Evolutionary conservation across 1,140 invertebrate species (phyloP).

Genomic region (Trissolcus basalis): DNA sequence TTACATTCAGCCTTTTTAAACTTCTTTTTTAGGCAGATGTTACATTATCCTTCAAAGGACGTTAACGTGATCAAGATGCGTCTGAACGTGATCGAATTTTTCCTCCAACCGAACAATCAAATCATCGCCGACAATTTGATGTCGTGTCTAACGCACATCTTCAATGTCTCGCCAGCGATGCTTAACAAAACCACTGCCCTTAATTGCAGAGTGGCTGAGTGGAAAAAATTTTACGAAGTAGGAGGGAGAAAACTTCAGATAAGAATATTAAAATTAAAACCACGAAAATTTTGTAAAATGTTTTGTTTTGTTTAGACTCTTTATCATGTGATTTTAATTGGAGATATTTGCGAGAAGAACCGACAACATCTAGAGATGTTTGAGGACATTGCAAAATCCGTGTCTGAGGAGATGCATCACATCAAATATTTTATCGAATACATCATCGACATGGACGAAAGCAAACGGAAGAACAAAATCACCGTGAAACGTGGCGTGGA

Average conservation of each 20-base stretch:
- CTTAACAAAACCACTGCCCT: conserved; percentile 71
- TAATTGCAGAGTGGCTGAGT: conserved; percentile 80
- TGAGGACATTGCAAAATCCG: conserved; percentile 76
- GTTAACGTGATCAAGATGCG: conserved; percentile 77
- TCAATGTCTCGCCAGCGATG: conserved; percentile 74
- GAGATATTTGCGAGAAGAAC: conserved; percentile 78
- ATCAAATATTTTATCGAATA: conserved; percentile 75
- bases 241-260: too few species aligned
- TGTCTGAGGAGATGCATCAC: conserved; percentile 79
- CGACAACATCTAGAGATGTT: conserved; percentile 76
- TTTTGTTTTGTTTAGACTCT: conserved; percentile 77
- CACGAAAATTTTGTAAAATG: conserved; percentile 3
- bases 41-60: conserved; percentile 80
- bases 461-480: conserved; percentile 79
- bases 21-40: conserved; percentile 73
- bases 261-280: too few species aligned
- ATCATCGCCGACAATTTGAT: conserved; percentile 78
- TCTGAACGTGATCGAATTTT: conserved; percentile 80
- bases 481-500: conserved; percentile 83
- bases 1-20: background rate
- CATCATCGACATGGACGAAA: conserved; percentile 83
- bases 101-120: conserved; percentile 76
- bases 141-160: conserved; percentile 78
- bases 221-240: conserved; percentile 81
- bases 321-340: conserved; percentile 80